Conservation (phyloP, 2,888 invertebrate genomes). For the Agriopis marginaria region DNA sequence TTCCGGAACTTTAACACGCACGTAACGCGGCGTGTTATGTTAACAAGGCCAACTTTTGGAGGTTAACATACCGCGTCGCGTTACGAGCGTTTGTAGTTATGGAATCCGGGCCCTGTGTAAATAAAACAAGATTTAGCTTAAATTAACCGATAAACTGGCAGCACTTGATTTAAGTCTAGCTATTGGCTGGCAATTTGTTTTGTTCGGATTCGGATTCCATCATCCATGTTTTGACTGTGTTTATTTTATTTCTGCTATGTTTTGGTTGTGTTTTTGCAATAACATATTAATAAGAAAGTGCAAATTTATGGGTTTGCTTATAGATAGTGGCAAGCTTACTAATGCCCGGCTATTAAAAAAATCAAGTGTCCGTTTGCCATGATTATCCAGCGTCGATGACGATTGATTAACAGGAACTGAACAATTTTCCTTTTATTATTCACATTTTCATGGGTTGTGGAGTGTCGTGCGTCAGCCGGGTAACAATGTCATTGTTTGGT, state of each 20-base stretch:
- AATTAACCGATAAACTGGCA: background rate
- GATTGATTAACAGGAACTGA: conserved; percentile 43
- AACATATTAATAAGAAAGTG: background rate
- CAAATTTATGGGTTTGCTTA: conserved; percentile 7
- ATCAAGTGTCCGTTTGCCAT: conserved; percentile 41
- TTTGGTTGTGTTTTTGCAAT: background rate
- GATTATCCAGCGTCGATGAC: conserved; percentile 57
- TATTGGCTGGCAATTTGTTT: too few species aligned
- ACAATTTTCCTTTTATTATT: conserved; percentile 39
- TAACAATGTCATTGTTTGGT: conserved; percentile 79
- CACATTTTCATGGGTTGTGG: conserved; percentile 79
- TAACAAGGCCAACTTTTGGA: too few species aligned
- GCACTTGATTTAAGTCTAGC: background rate
- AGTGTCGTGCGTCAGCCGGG: conserved; percentile 72
- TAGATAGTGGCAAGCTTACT: conserved; percentile 1
- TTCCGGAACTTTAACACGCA: too few species aligned
- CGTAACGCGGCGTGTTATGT: too few species aligned
- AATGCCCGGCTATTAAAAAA: background rate
- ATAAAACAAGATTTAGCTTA: too few species aligned
- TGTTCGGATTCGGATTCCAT: background rate
- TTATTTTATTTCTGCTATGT: conserved; percentile 3
- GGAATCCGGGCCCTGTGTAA: too few species aligned
- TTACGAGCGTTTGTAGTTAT: too few species aligned
- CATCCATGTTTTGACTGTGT: background rate
- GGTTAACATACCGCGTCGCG: too few species aligned